Evolutionary conservation across 2,888 invertebrate species (phyloP).

Genomic region (Scelioninae gen. 2): DNA sequence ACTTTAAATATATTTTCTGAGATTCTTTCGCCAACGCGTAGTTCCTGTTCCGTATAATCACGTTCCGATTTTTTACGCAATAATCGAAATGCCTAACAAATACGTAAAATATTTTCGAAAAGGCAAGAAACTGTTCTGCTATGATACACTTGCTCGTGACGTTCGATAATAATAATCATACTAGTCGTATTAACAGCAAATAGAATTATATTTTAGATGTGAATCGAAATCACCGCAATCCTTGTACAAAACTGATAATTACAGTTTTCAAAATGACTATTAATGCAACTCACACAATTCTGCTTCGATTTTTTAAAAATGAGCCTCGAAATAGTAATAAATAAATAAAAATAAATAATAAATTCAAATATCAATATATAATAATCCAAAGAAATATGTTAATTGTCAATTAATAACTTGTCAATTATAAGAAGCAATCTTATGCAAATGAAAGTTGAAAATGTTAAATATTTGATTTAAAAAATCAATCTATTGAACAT

Average conservation of each 20-base stretch:
- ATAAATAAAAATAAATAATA: constrained; percentile 1
- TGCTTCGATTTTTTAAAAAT: constrained; percentile 8
- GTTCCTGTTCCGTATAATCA: constrained; percentile 10
- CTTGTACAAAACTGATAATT: too few relatives aligned
- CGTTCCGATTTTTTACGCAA: constrained; percentile 4
- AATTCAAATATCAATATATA: too few relatives aligned
- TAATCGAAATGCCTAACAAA: constrained; percentile 37
- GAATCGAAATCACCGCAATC: not conserved
- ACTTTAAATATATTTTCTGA: too few relatives aligned
- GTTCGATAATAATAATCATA: constrained; percentile 50
- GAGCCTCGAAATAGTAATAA: constrained; percentile 4
- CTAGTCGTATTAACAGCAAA: constrained; percentile 29
- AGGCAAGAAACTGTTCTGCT: constrained; percentile 57
- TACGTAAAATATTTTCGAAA: constrained; percentile 52
- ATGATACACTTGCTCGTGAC: constrained; percentile 42
- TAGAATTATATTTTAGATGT: constrained; percentile 15
- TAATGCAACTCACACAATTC: constrained; percentile 4
- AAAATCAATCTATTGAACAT: too few relatives aligned
- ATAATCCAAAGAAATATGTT: too few relatives aligned
- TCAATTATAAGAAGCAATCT: too few relatives aligned
- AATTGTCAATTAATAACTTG: too few relatives aligned
- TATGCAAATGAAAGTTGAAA: too few relatives aligned
- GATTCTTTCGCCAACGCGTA: constrained; percentile 7
- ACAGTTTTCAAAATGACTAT: not conserved
- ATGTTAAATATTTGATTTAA: too few relatives aligned